Evolutionary conservation across 2,888 invertebrate species (phyloP).

Genomic region (Anorthoa munda): DNA sequence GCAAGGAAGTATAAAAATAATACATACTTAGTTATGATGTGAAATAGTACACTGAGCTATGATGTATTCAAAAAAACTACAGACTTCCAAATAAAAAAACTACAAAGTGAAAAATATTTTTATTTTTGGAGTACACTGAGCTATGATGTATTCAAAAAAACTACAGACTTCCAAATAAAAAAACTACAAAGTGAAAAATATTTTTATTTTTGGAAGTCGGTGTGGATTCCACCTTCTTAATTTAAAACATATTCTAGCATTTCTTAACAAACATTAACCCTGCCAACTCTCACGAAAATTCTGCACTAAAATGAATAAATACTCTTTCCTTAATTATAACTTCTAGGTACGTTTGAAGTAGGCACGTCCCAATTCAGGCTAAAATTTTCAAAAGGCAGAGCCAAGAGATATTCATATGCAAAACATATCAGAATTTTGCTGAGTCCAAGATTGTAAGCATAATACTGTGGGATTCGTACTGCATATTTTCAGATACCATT

Average conservation of each 20-base stretch:
- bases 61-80: no score
- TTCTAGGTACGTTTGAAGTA: constrained; percentile 19
- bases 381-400: constrained; percentile 52
- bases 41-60: neutral
- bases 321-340: constrained; percentile 57
- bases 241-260: constrained; percentile 19
- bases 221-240: no score
- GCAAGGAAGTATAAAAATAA: neutral
- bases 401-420: constrained; percentile 22
- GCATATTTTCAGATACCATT: constrained; percentile 64
- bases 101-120: no score
- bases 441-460: constrained; percentile 41
- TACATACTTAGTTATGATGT: neutral
- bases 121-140: no score
- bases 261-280: constrained; percentile 16
- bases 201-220: no score
- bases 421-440: constrained; percentile 30
- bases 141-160: no score
- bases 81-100: no score
- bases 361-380: constrained; percentile 41
- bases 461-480: constrained; percentile 53
- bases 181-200: no score
- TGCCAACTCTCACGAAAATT: constrained; percentile 16
- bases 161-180: no score
- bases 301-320: constrained; percentile 46